Evolutionary conservation across 2,888 invertebrate genomes (phyloP), one percentile per base, ranked within the genome.

Genomic region (Leptura quadrifasciata): DNA sequence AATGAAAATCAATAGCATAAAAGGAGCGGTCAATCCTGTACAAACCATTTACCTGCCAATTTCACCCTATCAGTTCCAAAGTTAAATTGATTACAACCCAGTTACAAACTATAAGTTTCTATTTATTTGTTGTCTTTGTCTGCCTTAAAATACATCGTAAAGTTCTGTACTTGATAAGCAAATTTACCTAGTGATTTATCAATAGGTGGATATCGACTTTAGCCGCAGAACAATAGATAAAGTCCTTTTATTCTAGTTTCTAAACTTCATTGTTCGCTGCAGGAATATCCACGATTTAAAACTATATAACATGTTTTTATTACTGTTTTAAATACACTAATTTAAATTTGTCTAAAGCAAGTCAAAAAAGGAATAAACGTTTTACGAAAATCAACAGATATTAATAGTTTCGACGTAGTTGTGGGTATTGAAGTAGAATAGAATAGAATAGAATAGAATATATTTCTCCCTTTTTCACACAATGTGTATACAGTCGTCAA

Each of bases 21-120:
- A 15, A 39, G 39, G 39, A n/a, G 63, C 18, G 63, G 39, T 39
- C 39, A 24, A 31, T 39, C 35, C 10, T 63, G 15, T 18, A 39
- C 39, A 61, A 73, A 68, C 61, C 55, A 60, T 75, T 60, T 61
- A 78, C 74, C 75, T 74, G 75, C 71, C 79, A 75, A 75, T 75
- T 76, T 52, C 79, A 77, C 77, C 57, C 74, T 75, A 78, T 78
- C 75, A 77, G 67, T 76, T 75, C 68, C 74, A 75, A 81, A 81
- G 79, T 80, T 80, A 76, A 79, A 79, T 79, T 80, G 75, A 78
- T 74, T 76, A 76, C 71, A 74, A 68, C 71, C 58, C 74, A 77
- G 76, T 78, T 74, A 60, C 64, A 61, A 78, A 79, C 74, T 77
- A 72, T 71, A 79, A 76, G 64, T 80, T 74, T 75, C 72, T 76